These are phyloP conservation scores for Corythaixoides concolor DNA, from an alignment of 2,113 vertebrate genomes.

Conservation along the genomic window DNA sequence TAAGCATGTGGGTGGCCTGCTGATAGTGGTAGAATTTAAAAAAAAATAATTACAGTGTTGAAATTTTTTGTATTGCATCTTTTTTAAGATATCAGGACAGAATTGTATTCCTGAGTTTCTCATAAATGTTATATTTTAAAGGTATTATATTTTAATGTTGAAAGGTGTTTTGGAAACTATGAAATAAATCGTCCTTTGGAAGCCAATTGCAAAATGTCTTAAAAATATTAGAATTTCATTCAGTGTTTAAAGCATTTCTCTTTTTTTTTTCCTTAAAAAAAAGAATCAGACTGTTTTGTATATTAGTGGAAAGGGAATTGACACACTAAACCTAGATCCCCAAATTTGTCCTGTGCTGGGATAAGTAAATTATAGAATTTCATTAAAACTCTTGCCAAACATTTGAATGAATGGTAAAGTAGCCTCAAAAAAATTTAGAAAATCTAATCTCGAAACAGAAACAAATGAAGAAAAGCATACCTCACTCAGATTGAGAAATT, in stretches of 20 bases:
- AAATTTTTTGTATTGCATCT: neutral
- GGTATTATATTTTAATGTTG: neutral
- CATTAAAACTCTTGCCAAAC: neutral
- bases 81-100: neutral
- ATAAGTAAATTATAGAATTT: neutral
- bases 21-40: neutral
- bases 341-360: neutral
- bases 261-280: neutral
- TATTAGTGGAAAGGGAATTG: neutral
- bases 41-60: neutral
- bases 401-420: neutral
- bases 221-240: neutral
- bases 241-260: neutral
- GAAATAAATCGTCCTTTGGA: neutral
- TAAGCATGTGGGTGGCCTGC: conserved; percentile 53
- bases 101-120: neutral
- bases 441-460: neutral
- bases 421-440: neutral
- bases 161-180: neutral
- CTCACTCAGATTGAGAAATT: neutral
- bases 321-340: neutral
- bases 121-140: neutral
- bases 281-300: neutral
- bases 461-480: neutral
- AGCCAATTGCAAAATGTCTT: neutral